A percentile compares a stretch with the other conserved stretches of the same genome.
These are phyloP conservation scores for Rhinichthys osculus DNA, from an alignment of 2,797 vertebrate genomes.

Conservation along the genomic window DNA sequence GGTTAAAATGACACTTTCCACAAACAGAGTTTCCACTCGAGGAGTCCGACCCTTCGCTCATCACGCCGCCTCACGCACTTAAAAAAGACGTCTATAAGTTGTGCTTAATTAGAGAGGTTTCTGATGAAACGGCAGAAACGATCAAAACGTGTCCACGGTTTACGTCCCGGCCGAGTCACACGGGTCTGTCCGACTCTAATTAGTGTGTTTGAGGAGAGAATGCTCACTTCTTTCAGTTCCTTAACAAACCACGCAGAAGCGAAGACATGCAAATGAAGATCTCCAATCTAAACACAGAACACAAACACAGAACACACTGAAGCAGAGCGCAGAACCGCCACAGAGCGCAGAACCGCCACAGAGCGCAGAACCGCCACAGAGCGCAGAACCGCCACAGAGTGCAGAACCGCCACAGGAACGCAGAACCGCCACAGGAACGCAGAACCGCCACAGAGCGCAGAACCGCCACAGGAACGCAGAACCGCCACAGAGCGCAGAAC, in stretches of 20 bases:
- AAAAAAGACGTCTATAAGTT: conserved; percentile 54
- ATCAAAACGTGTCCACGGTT: conserved; percentile 48
- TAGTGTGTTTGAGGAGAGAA: conserved; percentile 60
- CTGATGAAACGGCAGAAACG: conserved; percentile 58
- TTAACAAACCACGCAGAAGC: conserved; percentile 59
- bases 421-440: too few relatives aligned
- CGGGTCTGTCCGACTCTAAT: conserved; percentile 61
- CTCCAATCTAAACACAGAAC: conserved; percentile 11
- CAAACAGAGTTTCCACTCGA: conserved; percentile 47
- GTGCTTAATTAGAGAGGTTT: conserved; percentile 64
- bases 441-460: too few relatives aligned
- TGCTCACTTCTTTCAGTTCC: conserved; percentile 55
- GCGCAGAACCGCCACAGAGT: too few relatives aligned
- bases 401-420: too few relatives aligned
- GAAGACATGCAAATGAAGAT: conserved; percentile 60
- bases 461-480: too few relatives aligned
- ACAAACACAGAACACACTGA: neutral
- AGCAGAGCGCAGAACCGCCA: conserved; percentile 3
- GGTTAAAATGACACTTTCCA: conserved; percentile 53
- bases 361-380: too few relatives aligned
- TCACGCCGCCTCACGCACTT: conserved; percentile 35
- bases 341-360: too few relatives aligned
- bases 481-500: too few relatives aligned
- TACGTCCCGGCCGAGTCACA: conserved; percentile 58
- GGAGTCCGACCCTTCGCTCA: conserved; percentile 25